Percentiles rank a stretch among this genome's conserved stretches.
These are phyloP conservation scores for Lasius fuliginosus DNA, from an alignment of 2,888 invertebrate species.

Conservation along the genomic window DNA sequence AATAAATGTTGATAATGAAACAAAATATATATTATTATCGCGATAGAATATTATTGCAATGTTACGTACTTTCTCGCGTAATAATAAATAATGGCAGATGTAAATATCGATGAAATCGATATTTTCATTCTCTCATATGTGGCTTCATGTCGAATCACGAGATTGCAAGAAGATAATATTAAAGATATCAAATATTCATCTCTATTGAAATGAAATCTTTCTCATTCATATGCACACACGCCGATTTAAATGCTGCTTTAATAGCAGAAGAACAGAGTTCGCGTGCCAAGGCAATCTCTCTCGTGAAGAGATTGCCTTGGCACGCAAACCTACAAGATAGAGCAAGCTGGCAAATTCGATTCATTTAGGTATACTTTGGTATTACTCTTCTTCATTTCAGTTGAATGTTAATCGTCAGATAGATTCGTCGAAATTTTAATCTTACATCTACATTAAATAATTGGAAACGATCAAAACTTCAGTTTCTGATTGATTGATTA, in stretches of 20 bases:
- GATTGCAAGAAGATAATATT: constrained; percentile 37
- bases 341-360: constrained; percentile 39
- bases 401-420: constrained; percentile 46
- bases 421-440: background rate
- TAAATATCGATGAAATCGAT: background rate
- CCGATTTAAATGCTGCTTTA: constrained; percentile 69
- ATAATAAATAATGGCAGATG: background rate
- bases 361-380: constrained; percentile 65
- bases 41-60: background rate
- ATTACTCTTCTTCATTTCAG: constrained; percentile 41
- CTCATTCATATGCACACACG: constrained; percentile 46
- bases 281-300: no score
- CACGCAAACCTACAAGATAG: constrained; percentile 70
- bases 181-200: constrained; percentile 37
- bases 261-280: constrained; percentile 63
- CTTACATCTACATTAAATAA: background rate
- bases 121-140: constrained; percentile 23
- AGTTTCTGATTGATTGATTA: background rate
- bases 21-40: background rate
- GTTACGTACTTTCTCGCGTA: background rate
- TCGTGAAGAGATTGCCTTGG: constrained; percentile 75
- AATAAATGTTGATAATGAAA: background rate
- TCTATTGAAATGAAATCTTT: constrained; percentile 72
- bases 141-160: constrained; percentile 8
- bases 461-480: background rate